Conservation (phyloP, 2,113 vertebrate species). For the Eclectus roratus region DNA sequence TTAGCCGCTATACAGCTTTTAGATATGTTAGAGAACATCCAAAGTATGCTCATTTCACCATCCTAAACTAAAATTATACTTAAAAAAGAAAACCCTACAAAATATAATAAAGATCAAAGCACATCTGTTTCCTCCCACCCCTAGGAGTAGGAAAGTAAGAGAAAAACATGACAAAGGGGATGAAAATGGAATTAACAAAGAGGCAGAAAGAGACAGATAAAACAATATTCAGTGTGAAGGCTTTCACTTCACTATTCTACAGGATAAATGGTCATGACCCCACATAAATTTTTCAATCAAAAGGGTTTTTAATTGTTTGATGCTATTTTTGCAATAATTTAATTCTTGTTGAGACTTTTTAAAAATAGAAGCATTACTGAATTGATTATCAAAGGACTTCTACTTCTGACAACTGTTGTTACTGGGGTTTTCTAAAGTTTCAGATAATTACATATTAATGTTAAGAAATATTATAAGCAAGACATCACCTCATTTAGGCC, state of each 20-base stretch:
- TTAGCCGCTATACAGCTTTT: background rate
- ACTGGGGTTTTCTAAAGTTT: background rate
- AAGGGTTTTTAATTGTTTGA: background rate
- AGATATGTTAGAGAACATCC: background rate
- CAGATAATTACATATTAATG: background rate
- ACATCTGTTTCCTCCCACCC: background rate
- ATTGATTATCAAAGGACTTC: background rate
- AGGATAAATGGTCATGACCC: background rate
- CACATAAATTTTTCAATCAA: background rate
- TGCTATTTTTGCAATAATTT: background rate
- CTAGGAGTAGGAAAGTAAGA: background rate
- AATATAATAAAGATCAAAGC: slow-evolving; percentile 45
- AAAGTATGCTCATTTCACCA: background rate
- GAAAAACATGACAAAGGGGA: background rate
- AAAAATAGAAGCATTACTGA: background rate
- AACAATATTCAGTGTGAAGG: background rate
- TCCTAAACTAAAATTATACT: background rate
- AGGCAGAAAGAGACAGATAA: background rate
- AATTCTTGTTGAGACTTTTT: background rate
- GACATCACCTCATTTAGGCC: background rate
- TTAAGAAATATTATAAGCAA: slow-evolving; percentile 1
- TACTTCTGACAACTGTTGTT: background rate
- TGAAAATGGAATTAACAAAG: slow-evolving; percentile 18
- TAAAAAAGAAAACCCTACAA: background rate
- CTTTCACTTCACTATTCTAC: background rate